Evolutionary conservation across 2,113 vertebrate genomes (phyloP), one percentile per base, ranked within the genome.

Genomic region (Podiceps cristatus): DNA sequence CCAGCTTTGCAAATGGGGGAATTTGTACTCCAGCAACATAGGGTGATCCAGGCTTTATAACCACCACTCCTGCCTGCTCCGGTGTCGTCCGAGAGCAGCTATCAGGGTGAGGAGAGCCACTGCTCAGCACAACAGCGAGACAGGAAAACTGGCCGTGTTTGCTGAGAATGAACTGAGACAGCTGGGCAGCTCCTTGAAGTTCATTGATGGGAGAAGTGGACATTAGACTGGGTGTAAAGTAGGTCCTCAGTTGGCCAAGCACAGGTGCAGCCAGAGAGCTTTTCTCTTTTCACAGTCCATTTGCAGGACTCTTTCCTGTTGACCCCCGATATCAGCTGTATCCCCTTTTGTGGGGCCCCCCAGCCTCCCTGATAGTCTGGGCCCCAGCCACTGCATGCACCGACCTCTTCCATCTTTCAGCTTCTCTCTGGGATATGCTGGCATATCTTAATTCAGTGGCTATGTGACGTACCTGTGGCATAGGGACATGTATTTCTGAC

Each of bases 381-480:
- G 58, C 6, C 25, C 29, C 82, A 91, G 53, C 3, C 40, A 27
- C 35, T 18, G 37, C 49, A 9, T 24, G 10, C 45, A 84, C 27
- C 0, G 0, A 27, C 49, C 45, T 59, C 53, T 68, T 74, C 35
- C 13, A 45, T 31, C 68, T 53, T 73, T 37, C 45, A 62, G 1
- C 19, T 71, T 28, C 56, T n/a, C 16, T 31, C 50, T 66, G 20
- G 60, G 24, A 62, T 24, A 18, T 0, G 0, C 10, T 69, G n/a
- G 27, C 25, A 9, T 31, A 6, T 53, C 37, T 74, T 45, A 16
- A 11, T n/a, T 87, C 1, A 6, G 50, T 49, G 18, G 24, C 33
- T 79, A 28, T 42, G 28, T 63, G 74, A 73, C 31, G 29, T 23
- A 5, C 15, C 5, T 2, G 0, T 20, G 40, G 44, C 23, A 35